Percentiles rank a stretch among this genome's conserved stretches.
These are phyloP conservation scores for Zootermopsis nevadensis DNA, from an alignment of 2,888 invertebrate species.

Conservation along the genomic window DNA sequence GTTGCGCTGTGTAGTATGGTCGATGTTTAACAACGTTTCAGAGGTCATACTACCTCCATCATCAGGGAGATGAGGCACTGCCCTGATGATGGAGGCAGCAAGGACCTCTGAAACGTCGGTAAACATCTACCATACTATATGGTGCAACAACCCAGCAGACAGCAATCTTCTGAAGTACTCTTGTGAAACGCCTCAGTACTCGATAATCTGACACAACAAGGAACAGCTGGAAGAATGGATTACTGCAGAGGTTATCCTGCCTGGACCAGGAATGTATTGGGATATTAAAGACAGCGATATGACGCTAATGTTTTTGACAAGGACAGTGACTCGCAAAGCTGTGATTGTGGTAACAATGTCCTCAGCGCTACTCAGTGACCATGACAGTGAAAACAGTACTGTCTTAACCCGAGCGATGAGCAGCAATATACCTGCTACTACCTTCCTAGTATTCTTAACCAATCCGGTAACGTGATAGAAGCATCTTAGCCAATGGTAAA, in stretches of 20 bases:
- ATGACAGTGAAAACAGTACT: conserved; percentile 49
- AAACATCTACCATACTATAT: too few species aligned
- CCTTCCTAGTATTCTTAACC: conserved; percentile 39
- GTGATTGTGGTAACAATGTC: conserved; percentile 20
- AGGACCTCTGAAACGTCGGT: too few species aligned
- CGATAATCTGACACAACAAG: too few species aligned
- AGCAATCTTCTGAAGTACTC: too few species aligned
- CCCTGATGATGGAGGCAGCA: too few species aligned
- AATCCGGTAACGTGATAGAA: conserved; percentile 31
- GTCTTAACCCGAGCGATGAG: conserved; percentile 2
- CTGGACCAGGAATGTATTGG: neutral
- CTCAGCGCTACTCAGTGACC: conserved; percentile 43
- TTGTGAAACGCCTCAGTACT: too few species aligned
- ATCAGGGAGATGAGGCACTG: too few species aligned
- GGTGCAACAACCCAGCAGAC: too few species aligned
- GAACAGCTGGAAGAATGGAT: too few species aligned
- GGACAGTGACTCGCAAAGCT: neutral
- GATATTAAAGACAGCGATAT: neutral
- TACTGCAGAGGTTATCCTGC: neutral
- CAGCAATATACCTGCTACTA: neutral
- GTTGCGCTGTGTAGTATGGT: too few species aligned
- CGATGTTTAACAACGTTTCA: too few species aligned
- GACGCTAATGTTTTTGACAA: neutral
- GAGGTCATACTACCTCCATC: too few species aligned
- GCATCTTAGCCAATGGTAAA: conserved; percentile 44